Percentiles rank a stretch among this genome's conserved stretches.
Conservation (phyloP, 2,113 vertebrate species). For the Thalassoma bifasciatum region DNA sequence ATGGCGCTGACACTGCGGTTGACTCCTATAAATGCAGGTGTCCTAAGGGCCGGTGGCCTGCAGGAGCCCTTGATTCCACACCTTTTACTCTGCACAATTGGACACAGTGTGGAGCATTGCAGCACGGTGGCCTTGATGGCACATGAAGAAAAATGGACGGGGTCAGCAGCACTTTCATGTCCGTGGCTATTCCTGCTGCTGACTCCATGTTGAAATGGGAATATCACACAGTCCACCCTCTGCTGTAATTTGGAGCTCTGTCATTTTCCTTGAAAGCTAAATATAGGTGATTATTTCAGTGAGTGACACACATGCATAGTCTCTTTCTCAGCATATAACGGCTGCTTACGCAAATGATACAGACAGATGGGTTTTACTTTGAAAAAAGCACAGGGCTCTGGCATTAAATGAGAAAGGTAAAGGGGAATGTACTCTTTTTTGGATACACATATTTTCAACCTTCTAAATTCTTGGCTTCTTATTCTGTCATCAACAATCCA, state of each 20-base stretch:
- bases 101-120: conserved; percentile 51
- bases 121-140: conserved; percentile 68
- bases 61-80: conserved; percentile 53
- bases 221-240: conserved; percentile 51
- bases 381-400: not conserved
- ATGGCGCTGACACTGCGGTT: conserved; percentile 69
- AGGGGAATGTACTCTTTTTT: conserved; percentile 1
- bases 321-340: conserved; percentile 11
- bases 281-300: conserved; percentile 35
- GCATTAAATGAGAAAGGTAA: not conserved
- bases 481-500: conserved; percentile 68
- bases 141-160: conserved; percentile 70
- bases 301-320: conserved; percentile 28
- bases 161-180: conserved; percentile 77
- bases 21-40: conserved; percentile 72
- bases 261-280: conserved; percentile 35
- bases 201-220: conserved; percentile 71
- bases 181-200: conserved; percentile 65
- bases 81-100: conserved; percentile 72
- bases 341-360: conserved; percentile 26
- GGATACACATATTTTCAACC: conserved; percentile 51
- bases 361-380: conserved; percentile 26
- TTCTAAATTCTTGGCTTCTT: conserved; percentile 63
- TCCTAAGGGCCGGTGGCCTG: conserved; percentile 55
- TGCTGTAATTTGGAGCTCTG: conserved; percentile 34